Evolutionary conservation across 2,888 invertebrate genomes (phyloP).

Genomic region (Adineta ricciae): DNA sequence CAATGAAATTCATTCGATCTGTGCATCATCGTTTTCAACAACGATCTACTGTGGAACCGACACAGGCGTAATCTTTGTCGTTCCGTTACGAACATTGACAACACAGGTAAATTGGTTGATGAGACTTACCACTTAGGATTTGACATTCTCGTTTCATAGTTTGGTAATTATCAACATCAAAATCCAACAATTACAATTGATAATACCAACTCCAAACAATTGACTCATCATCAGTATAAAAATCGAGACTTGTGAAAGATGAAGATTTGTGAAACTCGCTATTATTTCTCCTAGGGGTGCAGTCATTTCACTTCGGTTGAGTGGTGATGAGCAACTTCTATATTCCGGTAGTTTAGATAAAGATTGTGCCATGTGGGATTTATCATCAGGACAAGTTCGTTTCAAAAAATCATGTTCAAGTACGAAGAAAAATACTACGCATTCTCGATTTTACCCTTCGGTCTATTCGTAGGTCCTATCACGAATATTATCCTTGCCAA

Average conservation of each 20-base stretch:
- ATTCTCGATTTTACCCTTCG: not conserved
- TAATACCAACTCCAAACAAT: not conserved
- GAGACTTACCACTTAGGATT: no score
- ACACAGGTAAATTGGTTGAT: not conserved
- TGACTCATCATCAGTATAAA: not conserved
- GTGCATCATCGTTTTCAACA: not conserved
- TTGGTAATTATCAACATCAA: not conserved
- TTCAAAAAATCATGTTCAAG: constrained; percentile 18
- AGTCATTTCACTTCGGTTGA: not conserved
- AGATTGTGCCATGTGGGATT: constrained; percentile 8
- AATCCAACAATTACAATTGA: constrained; percentile 16
- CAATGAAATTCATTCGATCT: not conserved
- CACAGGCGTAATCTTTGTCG: not conserved
- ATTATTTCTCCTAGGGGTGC: not conserved
- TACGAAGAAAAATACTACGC: not conserved
- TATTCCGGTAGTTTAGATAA: not conserved
- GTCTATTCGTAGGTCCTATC: not conserved
- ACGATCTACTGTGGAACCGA: not conserved
- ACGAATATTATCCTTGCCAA: not conserved
- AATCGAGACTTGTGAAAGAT: not conserved
- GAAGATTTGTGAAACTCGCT: not conserved
- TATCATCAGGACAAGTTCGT: constrained; percentile 18
- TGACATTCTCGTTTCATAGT: not conserved
- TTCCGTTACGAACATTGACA: not conserved
- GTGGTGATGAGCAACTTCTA: not conserved